Percentiles rank a stretch among this genome's conserved stretches.
These are phyloP conservation scores for Caenorhabditis sinica DNA, from an alignment of 2,888 invertebrate species.

Conservation along the genomic window DNA sequence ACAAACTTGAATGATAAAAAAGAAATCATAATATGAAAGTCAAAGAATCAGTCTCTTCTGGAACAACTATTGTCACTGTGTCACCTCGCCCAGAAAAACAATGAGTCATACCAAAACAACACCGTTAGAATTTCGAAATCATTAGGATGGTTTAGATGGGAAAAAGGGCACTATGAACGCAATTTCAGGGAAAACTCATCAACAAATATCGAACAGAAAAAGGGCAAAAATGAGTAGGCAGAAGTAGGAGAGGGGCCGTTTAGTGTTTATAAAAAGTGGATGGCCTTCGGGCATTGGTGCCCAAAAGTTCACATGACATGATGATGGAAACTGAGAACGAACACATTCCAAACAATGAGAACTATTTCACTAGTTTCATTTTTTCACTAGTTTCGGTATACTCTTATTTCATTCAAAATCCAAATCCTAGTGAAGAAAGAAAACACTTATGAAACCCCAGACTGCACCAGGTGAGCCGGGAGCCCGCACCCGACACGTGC, in stretches of 20 bases:
- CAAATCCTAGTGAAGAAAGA: neutral
- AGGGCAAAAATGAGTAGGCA: neutral
- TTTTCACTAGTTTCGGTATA: too few relatives aligned
- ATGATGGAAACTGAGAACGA: neutral
- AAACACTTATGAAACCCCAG: neutral
- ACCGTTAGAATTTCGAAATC: conserved; percentile 16
- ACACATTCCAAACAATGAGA: neutral
- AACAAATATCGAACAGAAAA: conserved; percentile 4
- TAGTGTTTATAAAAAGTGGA: conserved; percentile 46
- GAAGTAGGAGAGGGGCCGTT: neutral
- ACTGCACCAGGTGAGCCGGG: neutral
- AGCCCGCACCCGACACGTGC: conserved; percentile 29
- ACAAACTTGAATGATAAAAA: conserved; percentile 7
- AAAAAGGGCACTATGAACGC: neutral
- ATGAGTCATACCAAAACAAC: conserved; percentile 16
- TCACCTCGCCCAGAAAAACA: neutral
- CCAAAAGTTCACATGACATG: conserved; percentile 43
- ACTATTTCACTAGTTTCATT: too few relatives aligned
- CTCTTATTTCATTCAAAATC: too few relatives aligned
- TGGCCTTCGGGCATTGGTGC: conserved; percentile 45
- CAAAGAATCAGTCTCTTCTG: conserved; percentile 5
- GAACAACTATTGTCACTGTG: neutral
- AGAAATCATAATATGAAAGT: neutral
- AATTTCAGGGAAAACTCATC: conserved; percentile 1
- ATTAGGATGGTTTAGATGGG: neutral